A percentile compares a stretch with the other conserved stretches of the same genome.
Conservation (phyloP, 2,888 invertebrate species). For the Caenorhabditis doughertyi region DNA sequence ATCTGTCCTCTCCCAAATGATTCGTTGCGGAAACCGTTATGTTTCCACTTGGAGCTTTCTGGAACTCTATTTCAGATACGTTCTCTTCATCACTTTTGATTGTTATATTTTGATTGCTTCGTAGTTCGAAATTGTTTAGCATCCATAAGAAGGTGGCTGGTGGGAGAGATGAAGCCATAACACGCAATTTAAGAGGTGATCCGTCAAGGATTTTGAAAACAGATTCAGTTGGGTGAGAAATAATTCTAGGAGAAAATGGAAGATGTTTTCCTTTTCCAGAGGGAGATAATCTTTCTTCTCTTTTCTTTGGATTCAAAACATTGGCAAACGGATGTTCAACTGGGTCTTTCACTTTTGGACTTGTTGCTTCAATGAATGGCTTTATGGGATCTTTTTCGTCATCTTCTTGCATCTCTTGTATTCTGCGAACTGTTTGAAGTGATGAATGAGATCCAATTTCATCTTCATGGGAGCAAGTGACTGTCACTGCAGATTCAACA, state of each 20-base stretch:
- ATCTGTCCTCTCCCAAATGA: constrained; percentile 73
- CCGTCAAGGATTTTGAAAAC: constrained; percentile 63
- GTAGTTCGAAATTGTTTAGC: constrained; percentile 79
- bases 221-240: constrained; percentile 68
- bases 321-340: constrained; percentile 57
- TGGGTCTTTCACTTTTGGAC: constrained; percentile 41
- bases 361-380: constrained; percentile 58
- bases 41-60: constrained; percentile 70
- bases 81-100: constrained; percentile 68
- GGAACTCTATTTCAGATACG: constrained; percentile 68
- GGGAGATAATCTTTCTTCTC: constrained; percentile 48
- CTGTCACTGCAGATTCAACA: constrained; percentile 71
- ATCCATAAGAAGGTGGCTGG: constrained; percentile 79
- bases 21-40: constrained; percentile 78
- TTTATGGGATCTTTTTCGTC: constrained; percentile 45
- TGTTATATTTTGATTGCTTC: constrained; percentile 63
- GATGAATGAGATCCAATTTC: constrained; percentile 63
- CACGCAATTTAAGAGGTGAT: constrained; percentile 69
- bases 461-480: constrained; percentile 65
- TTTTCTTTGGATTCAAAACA: constrained; percentile 50
- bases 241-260: constrained; percentile 75
- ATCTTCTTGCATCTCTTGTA: constrained; percentile 51
- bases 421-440: constrained; percentile 69
- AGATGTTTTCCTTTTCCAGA: constrained; percentile 59
- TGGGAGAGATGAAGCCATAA: constrained; percentile 77